These are phyloP conservation scores for Cantharis lateralis DNA, from an alignment of 2,888 invertebrate genomes.

Conservation along the genomic window DNA sequence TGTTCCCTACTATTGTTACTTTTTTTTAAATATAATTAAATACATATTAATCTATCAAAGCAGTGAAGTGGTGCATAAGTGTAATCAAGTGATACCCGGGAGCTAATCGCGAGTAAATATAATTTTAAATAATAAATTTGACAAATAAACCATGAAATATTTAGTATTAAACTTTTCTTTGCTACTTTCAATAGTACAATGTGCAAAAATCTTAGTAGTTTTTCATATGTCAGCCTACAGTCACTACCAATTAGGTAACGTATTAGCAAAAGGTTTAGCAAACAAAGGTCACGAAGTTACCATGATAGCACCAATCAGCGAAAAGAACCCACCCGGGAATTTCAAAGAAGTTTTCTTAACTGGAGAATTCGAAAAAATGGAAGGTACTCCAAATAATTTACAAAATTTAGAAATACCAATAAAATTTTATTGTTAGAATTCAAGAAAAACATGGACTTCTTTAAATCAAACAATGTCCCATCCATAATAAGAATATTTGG, in stretches of 20 bases:
- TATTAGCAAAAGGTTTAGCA: slow-evolving; percentile 38
- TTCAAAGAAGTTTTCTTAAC: background rate
- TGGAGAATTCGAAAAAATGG: background rate
- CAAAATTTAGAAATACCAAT: no score
- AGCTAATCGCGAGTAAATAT: no score
- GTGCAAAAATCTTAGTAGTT: slow-evolving; percentile 37
- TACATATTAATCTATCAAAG: no score
- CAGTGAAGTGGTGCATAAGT: no score
- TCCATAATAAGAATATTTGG: background rate
- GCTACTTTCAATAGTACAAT: background rate
- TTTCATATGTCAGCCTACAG: slow-evolving; percentile 39
- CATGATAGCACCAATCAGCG: background rate
- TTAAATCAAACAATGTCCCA: background rate
- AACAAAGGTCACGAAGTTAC: slow-evolving; percentile 50
- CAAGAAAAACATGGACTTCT: background rate
- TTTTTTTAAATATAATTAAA: no score
- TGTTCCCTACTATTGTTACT: no score
- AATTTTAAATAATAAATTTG: no score
- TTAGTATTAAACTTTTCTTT: background rate
- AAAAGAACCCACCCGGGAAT: background rate
- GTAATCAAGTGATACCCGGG: no score
- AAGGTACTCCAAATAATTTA: no score
- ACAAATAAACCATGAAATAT: no score
- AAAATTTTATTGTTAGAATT: background rate
- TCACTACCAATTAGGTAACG: slow-evolving; percentile 39